Evolutionary conservation across 2,113 vertebrate species (phyloP), one percentile per base, ranked within the genome.

Genomic region (Serranochromis macrocephalus): DNA sequence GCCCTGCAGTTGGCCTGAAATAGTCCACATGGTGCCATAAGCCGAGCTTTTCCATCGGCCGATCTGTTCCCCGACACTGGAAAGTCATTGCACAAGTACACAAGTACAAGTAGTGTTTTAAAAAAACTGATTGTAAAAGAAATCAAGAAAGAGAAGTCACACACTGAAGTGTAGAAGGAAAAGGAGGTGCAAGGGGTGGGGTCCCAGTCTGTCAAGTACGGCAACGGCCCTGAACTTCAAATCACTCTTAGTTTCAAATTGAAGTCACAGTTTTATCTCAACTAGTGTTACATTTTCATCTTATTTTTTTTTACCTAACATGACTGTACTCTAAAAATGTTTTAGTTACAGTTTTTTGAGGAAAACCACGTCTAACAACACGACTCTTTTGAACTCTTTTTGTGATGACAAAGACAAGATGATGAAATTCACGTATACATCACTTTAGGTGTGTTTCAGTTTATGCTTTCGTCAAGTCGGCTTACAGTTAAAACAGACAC

Each of bases 1-100:
- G 47, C 9, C 75, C 86, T 80, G 90, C 58, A 33, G 5, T 85
- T 90, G 61, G 42, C 82, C 84, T 88, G 26, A 86, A 91, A 88
- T 80, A 83, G 88, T 87, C 85, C 85, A 85, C 84, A 88, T 24
- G n/a, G 83, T 91, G 92, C 81, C 80, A 33, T 17, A 47, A 4
- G 1, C 31, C 19, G 14, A 6, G 4, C 88, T 87, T 93, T 94
- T 92, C 92, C 90, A 90, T 75, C 14, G 80, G 38, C 57, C 4
- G 26, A 86, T 78, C 49, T 78, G 68, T 81, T 58, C 38, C 24
- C 73, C 45, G 7, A 84, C 71, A 4, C 16, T 66, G 54, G 82
- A 55, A 82, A 84, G 68, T 84, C 12, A 14, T n/a, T 84, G 29
- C 42, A 29, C 24, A 54, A 68, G 12, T 24, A 21, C 63, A 68